Evolutionary conservation across 1,140 invertebrate genomes (phyloP).

Genomic region (Eurosta solidaginis): DNA sequence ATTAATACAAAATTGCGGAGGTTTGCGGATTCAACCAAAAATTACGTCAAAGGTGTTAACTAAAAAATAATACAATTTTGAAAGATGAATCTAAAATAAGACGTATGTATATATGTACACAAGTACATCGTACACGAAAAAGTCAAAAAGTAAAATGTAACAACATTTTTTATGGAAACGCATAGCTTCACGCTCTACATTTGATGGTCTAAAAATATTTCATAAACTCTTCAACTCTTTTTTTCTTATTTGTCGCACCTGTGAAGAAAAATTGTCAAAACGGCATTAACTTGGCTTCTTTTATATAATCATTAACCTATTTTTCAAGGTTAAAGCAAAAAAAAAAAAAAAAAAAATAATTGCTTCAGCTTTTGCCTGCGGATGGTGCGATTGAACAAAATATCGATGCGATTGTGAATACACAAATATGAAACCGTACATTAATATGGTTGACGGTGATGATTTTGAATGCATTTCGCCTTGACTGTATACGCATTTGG

Average conservation of each 20-base stretch:
- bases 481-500: neutral
- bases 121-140: neutral
- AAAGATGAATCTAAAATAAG: neutral
- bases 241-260: neutral
- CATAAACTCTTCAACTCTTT: neutral
- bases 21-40: slow-evolving; percentile 1
- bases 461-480: neutral
- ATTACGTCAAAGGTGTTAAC: neutral
- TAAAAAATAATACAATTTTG: neutral
- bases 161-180: neutral
- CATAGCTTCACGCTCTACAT: neutral
- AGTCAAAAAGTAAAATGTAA: neutral
- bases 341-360: neutral
- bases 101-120: no score
- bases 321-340: slow-evolving; percentile 19
- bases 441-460: neutral
- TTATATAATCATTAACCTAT: slow-evolving; percentile 8
- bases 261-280: neutral
- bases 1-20: neutral
- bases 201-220: neutral
- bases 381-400: slow-evolving; percentile 3
- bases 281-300: slow-evolving; percentile 12
- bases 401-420: neutral
- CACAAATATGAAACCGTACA: neutral
- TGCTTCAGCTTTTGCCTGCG: neutral